Evolutionary conservation across 2,888 invertebrate genomes (phyloP), one percentile per base, ranked within the genome.

Genomic region (Mellilla xanthometata): DNA sequence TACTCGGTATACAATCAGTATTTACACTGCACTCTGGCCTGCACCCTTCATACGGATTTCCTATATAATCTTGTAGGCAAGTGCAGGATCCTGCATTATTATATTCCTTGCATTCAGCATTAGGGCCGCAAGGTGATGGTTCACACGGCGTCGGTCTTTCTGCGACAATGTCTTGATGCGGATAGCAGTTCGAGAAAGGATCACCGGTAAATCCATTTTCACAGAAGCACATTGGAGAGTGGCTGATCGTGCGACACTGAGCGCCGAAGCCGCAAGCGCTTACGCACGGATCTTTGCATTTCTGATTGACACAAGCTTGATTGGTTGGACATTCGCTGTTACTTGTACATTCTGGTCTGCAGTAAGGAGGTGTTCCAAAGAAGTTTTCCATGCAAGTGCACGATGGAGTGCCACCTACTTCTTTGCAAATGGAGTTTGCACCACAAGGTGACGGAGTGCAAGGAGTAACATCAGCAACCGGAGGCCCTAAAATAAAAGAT

Each of bases 11-110:
- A 68, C 95, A 95, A 68, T 95, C 95, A 0, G 93, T 92, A 72
- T 94, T 94, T 0, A 94, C 74, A 1, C 91, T 89, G 75, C 95
- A 95, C 84, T 95, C 95, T 3, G 94, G 94, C 44, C 95, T 90
- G 70, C 95, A 95, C 22, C 93, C 93, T 81, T 94, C 94, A 58
- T 95, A 95, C 12, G 95, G 95, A 76, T 95, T 94, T 57, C 96
- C 96, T 54, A 93, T 91, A 65, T 93, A 94, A 49, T 94, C 93
- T 2, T 92, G 90, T 19, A 94, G 69, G 72, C 96, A 96, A 57
- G 91, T 91, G 68, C 96, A 96, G 3, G 94, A 90, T 55, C 93
- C 92, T 23, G 91, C 91, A 22, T 76, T 77, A 54, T 91, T 91
- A 57, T 91, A 88, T 69, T 91, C 91, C 62, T 87, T 90, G 58